phyloP scores from a whole-genome alignment of 2,113 vertebrate genomes.

The Cololabis saira region DNA sequence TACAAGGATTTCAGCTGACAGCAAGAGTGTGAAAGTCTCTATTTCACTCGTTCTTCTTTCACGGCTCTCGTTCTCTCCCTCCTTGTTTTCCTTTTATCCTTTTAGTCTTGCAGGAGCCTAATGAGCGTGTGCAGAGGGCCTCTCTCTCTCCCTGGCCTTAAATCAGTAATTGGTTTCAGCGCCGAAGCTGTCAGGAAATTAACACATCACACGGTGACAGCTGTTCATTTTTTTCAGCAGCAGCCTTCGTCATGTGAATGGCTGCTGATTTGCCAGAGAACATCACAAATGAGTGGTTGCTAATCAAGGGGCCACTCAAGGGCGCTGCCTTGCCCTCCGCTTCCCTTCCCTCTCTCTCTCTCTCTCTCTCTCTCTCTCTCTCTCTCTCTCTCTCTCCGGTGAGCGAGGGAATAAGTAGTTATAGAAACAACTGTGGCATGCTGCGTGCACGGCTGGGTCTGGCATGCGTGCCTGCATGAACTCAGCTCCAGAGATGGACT shows the following conservation, averaged over 20 bases:
- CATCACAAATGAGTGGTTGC: slow-evolving; percentile 98
- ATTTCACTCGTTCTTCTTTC: slow-evolving; percentile 67
- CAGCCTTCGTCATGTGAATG: slow-evolving; percentile 95
- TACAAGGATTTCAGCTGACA: slow-evolving; percentile 49
- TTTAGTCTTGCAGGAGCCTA: slow-evolving; percentile 98
- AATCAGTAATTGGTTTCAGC: slow-evolving; percentile 99
- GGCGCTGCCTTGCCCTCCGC: slow-evolving; percentile 65
- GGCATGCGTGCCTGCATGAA: slow-evolving; percentile 18
- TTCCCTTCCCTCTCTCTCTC: slow-evolving; percentile 37
- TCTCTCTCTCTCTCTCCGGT: slow-evolving; percentile 17
- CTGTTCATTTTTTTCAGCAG: slow-evolving; percentile 93
- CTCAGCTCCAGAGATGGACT: slow-evolving; percentile 18
- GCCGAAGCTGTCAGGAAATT: slow-evolving; percentile 99
- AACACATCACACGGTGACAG: slow-evolving; percentile 99
- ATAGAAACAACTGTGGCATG: slow-evolving; percentile 18
- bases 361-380: slow-evolving; percentile 27
- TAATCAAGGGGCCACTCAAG: slow-evolving; percentile 91
- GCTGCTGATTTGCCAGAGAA: slow-evolving; percentile 94
- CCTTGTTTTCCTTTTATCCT: slow-evolving; percentile 96
- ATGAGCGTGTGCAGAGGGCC: slow-evolving; percentile 95
- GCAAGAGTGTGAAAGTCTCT: slow-evolving; percentile 61
- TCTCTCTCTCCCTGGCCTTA: slow-evolving; percentile 95
- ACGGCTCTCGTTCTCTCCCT: slow-evolving; percentile 80
- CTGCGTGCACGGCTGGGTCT: slow-evolving; percentile 10
- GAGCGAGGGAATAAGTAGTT: slow-evolving; percentile 48